Base-by-base conservation (phyloP, 2,113 vertebrate species). In the Takifugu flavidus region DNA sequence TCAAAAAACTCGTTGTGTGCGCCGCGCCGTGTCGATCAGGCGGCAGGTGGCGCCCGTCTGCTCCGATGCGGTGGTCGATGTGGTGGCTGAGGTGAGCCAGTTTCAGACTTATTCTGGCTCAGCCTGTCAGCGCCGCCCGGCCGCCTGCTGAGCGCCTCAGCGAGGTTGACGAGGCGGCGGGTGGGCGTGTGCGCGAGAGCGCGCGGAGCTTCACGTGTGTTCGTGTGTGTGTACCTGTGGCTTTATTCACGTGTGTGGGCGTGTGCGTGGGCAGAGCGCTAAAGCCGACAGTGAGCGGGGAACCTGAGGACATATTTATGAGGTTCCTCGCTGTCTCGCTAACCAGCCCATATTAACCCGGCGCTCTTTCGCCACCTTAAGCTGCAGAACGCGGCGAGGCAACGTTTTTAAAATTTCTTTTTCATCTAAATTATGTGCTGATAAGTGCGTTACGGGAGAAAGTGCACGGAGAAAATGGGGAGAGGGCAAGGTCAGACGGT, bases 261-360 rank as follows among this genome's bases (percentile, higher is more conserved):
- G 75, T 75, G 12, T 80, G 74, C 50, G 78, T 81, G 77, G 77
- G 79, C 58, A 63, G 76, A 78, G 80, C 25, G 79, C 77, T 80
- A 79, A 72, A 73, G 67, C 80, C 74, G 67, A 83, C 77, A 77
- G 77, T 69, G 77, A 79, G 71, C 68, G 75, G 71, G 67, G 65
- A 82, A 85, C 81, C 81, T 66, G 71, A 80, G 75, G 79, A 80
- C 77, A 77, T 82, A 75, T 79, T 85, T 77, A 80, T 79, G 67
- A 85, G 81, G 46, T 70, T 82, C 77, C 70, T 73, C 66, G 60
- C 67, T 66, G 78, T 59, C 50, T 78, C 52, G 57, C 65, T 83
- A 78, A 84, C 70, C 79, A 69, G 62, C 63, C 60, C 77, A 80
- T 84, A 85, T 87, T 87, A 87, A 83, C 80, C 80, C 49, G 67